Percentiles rank a stretch among this genome's conserved stretches.
Conservation (phyloP, 2,888 invertebrate species). For the Erebia aethiops region DNA sequence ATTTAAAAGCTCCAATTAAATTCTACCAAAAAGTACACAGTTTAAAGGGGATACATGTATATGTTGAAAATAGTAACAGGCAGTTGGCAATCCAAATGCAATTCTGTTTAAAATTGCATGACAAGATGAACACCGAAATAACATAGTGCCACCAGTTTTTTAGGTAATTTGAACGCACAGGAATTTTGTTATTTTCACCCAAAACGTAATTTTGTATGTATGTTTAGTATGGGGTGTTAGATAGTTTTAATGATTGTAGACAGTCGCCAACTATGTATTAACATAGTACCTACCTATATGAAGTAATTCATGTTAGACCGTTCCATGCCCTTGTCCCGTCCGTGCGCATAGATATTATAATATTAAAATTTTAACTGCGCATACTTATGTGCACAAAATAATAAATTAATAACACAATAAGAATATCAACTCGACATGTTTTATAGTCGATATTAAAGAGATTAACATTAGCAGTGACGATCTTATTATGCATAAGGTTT, state of each 20-base stretch:
- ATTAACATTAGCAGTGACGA: slow-evolving; percentile 36
- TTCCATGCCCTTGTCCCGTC: too few species aligned
- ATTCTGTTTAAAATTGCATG: slow-evolving; percentile 28
- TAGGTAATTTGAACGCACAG: slow-evolving; percentile 18
- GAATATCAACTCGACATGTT: not conserved
- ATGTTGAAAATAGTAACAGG: slow-evolving; percentile 19
- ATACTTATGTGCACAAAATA: too few species aligned
- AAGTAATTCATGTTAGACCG: too few species aligned
- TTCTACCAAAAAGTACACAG: slow-evolving; percentile 18
- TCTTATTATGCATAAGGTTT: slow-evolving; percentile 53
- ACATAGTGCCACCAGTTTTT: slow-evolving; percentile 17
- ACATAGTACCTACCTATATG: too few species aligned
- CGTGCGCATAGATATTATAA: too few species aligned
- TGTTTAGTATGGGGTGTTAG: not conserved
- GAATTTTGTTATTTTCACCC: slow-evolving; percentile 5
- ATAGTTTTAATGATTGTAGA: not conserved
- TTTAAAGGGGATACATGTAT: slow-evolving; percentile 5
- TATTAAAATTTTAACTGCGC: too few species aligned
- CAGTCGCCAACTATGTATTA: too few species aligned
- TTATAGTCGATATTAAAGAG: slow-evolving; percentile 1
- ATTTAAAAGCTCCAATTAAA: slow-evolving; percentile 19
- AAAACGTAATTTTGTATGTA: slow-evolving; percentile 6
- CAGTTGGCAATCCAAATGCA: slow-evolving; percentile 24
- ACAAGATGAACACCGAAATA: slow-evolving; percentile 23
- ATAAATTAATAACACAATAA: too few species aligned